phyloP scores from a whole-genome alignment of 2,888 invertebrate genomes.

The Drosophila pseudotakahashii region DNA sequence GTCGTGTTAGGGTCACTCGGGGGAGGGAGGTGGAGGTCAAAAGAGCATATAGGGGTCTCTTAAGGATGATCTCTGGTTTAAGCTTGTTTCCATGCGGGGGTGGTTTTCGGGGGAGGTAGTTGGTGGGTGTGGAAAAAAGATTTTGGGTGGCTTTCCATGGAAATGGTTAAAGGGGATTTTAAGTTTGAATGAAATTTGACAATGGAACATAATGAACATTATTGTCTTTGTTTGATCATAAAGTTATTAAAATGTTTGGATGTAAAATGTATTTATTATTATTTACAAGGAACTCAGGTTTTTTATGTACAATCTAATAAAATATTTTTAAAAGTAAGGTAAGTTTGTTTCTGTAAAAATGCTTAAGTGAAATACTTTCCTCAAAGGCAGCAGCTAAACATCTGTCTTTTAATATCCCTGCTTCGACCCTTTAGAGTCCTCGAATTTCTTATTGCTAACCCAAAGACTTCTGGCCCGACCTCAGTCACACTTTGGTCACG shows the following conservation, averaged over 20 bases:
- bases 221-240: neutral
- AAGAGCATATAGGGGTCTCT: slow-evolving; percentile 44
- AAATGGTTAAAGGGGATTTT: slow-evolving; percentile 11
- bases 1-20: slow-evolving; percentile 46
- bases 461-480: neutral
- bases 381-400: neutral
- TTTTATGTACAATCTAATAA: too few species aligned
- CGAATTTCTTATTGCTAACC: slow-evolving; percentile 11
- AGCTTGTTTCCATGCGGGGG: slow-evolving; percentile 23
- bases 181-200: neutral
- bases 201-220: slow-evolving; percentile 11
- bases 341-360: too few species aligned
- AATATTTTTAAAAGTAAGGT: too few species aligned
- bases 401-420: too few species aligned
- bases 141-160: slow-evolving; percentile 19
- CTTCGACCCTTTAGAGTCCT: neutral
- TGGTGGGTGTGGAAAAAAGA: slow-evolving; percentile 15
- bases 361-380: too few species aligned
- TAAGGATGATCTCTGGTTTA: slow-evolving; percentile 38
- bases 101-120: slow-evolving; percentile 20
- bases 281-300: too few species aligned
- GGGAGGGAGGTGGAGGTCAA: slow-evolving; percentile 42
- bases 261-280: too few species aligned
- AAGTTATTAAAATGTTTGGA: neutral
- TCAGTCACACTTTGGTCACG: slow-evolving; percentile 40